phyloP scores from a whole-genome alignment of 2,888 invertebrate species.

The Apodemia hepburni region DNA sequence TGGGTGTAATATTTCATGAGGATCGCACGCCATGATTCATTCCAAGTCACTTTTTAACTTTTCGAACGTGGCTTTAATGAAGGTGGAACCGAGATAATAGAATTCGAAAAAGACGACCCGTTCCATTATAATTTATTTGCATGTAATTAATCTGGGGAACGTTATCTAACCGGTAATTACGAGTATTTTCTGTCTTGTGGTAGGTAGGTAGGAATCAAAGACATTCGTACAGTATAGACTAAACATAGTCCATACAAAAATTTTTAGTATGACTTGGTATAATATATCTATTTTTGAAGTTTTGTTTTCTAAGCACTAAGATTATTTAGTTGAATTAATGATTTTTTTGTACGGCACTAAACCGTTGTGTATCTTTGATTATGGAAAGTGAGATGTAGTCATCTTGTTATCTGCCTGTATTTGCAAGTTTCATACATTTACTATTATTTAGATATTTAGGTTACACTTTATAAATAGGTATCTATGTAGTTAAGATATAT shows the following conservation, averaged over 20 bases:
- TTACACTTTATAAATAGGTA: not conserved
- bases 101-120: constrained; percentile 42
- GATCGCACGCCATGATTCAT: constrained; percentile 79
- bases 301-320: too few relatives aligned
- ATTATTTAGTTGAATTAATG: too few relatives aligned
- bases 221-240: not conserved
- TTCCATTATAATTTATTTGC: constrained; percentile 32
- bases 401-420: too few relatives aligned
- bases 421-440: not conserved
- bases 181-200: constrained; percentile 2
- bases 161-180: constrained; percentile 14
- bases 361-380: too few relatives aligned
- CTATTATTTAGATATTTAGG: not conserved
- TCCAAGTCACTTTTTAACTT: constrained; percentile 71
- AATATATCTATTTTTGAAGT: too few relatives aligned
- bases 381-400: too few relatives aligned
- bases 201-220: not conserved
- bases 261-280: too few relatives aligned
- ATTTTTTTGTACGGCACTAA: too few relatives aligned
- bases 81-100: constrained; percentile 63
- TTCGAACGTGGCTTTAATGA: constrained; percentile 71
- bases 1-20: constrained; percentile 76
- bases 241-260: not conserved
- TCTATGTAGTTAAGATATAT: not conserved
- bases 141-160: constrained; percentile 32